Base-by-base conservation (phyloP, 1,140 invertebrate genomes). In the Bombus impatiens region DNA sequence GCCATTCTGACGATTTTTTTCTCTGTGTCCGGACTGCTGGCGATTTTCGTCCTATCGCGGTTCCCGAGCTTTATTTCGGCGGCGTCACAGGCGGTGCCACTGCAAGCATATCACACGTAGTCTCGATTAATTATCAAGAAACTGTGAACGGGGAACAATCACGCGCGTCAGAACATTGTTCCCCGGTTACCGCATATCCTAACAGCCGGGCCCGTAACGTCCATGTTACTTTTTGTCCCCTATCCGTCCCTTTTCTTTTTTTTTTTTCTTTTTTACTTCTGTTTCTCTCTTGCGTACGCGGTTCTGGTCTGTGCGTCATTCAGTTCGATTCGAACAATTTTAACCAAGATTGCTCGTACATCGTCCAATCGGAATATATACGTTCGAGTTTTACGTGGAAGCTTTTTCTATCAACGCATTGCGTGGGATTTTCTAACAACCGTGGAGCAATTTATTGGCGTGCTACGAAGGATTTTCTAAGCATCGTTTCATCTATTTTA, bases 61-160 rank as follows among this genome's bases (percentile, higher is more conserved):
- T 59, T 68, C 87, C 70, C 86, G 86, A 79, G 70, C 77, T 89
- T 90, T 92, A 91, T 88, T 92, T 92, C 86, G 72, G 37, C 84
- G 77, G 32, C 68, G 75, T 83, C 84, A 93, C 93, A n/a, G 92
- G 76, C 74, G 87, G 89, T 75, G 92, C 82, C 77, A 93, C 93
- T 93, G 93, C 44, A 89, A 93, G 78, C 93, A 93, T 86, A 93
- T 76, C 79, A 78, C 82, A 87, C 42, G 76, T 68, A 86, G 71
- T 75, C 28, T 86, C 70, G 18, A 72, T 90, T 90, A 90, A 40
- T 86, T 4, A 25, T 0, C 5, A 42, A 32, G 28, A n/a, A 47
- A 44, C 3, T 25, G 35, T n/a, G 10, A 8, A 15, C 53, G 75
- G 32, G n/a, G 53, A 59, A 59, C 35, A 37, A 77, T 9, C 3